Evolutionary conservation across 2,888 invertebrate species (phyloP).

Genomic region (Onthophagus sagittarius): DNA sequence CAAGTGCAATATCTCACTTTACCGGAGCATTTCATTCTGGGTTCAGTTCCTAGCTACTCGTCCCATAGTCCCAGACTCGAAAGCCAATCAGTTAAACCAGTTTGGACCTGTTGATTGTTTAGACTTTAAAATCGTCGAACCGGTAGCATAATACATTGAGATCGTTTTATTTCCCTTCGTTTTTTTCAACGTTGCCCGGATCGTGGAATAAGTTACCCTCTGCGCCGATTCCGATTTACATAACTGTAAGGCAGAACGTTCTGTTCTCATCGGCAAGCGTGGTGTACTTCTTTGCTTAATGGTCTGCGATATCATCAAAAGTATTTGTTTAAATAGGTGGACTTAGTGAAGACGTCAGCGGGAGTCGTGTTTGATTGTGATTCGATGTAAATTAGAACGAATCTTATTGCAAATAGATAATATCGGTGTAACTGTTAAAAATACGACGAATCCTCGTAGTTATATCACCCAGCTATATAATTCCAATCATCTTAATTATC

Average conservation of each 20-base stretch:
- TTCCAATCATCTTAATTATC: neutral
- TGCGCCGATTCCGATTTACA: neutral
- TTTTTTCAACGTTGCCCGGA: neutral
- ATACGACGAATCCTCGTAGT: neutral
- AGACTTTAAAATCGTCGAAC: neutral
- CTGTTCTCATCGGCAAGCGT: neutral
- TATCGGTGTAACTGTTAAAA: too few species aligned
- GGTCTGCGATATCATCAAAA: neutral
- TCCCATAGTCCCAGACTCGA: neutral
- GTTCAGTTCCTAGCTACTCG: conserved; percentile 8
- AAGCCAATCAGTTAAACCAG: conserved; percentile 19
- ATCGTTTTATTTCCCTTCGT: neutral
- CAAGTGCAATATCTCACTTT: conserved; percentile 20
- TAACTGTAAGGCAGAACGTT: neutral
- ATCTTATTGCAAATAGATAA: neutral
- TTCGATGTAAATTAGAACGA: neutral
- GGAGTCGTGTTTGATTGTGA: neutral
- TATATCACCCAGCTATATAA: neutral
- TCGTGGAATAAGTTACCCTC: neutral
- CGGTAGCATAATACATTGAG: neutral
- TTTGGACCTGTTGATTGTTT: conserved; percentile 13
- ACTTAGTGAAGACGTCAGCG: neutral
- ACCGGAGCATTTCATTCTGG: conserved; percentile 10
- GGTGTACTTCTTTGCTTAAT: neutral
- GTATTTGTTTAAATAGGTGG: neutral